A percentile compares a stretch with the other conserved stretches of the same genome.
Conservation (phyloP, 2,888 invertebrate species). For the Unio pictorum region DNA sequence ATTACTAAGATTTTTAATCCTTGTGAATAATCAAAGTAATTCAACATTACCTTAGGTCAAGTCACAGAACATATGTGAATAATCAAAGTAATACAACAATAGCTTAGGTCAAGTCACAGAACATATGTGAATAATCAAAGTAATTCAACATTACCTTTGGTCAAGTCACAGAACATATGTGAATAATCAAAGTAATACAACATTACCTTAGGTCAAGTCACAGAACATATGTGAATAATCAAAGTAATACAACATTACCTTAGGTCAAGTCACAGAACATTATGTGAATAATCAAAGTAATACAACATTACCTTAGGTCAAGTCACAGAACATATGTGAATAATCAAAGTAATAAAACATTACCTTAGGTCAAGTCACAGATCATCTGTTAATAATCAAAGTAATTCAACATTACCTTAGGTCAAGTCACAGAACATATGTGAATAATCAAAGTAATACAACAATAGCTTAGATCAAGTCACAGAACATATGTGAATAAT, state of each 20-base stretch:
- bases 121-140: conserved; percentile 37
- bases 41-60: conserved; percentile 40
- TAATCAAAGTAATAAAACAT: not conserved
- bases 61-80: conserved; percentile 57
- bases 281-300: conserved; percentile 20
- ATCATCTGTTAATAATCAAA: conserved; percentile 43
- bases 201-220: conserved; percentile 49
- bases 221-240: conserved; percentile 50
- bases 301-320: conserved; percentile 39
- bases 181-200: not conserved
- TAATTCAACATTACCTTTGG: conserved; percentile 33
- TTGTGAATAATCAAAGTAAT: too few relatives aligned
- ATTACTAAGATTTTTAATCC: too few relatives aligned
- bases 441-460: not conserved
- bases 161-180: conserved; percentile 59
- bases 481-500: conserved; percentile 52
- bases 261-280: conserved; percentile 63
- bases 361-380: conserved; percentile 54
- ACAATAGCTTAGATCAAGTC: conserved; percentile 47
- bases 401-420: conserved; percentile 27
- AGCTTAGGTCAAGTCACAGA: conserved; percentile 57
- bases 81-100: not conserved
- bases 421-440: conserved; percentile 62
- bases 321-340: conserved; percentile 57
- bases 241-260: conserved; percentile 1